These are phyloP conservation scores for Laodelphax striatellus DNA, from an alignment of 1,140 invertebrate genomes.

Conservation along the genomic window DNA sequence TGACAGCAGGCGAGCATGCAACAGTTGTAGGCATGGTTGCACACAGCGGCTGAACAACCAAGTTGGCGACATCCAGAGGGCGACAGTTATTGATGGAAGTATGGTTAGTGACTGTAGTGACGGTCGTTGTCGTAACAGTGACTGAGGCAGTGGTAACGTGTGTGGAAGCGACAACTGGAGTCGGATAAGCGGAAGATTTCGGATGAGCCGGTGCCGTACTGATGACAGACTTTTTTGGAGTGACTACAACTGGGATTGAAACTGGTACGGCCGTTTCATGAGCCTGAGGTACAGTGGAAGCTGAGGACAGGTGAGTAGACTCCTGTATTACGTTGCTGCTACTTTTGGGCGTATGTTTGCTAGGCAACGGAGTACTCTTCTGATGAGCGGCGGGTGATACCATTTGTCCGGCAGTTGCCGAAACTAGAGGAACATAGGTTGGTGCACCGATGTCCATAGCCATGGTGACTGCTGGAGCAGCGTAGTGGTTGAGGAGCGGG, in stretches of 20 bases:
- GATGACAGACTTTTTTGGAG: no score
- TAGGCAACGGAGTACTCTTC: not conserved
- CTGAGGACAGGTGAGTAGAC: no score
- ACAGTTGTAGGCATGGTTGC: no score
- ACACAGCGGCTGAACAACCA: no score
- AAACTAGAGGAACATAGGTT: not conserved
- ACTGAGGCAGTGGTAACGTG: not conserved
- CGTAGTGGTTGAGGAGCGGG: not conserved
- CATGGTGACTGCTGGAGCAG: not conserved
- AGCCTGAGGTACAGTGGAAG: no score
- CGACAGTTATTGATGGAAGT: not conserved
- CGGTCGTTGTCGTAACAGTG: not conserved
- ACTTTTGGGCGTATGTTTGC: no score
- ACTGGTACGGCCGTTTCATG: no score
- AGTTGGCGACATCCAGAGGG: no score
- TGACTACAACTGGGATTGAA: no score
- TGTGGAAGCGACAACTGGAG: not conserved
- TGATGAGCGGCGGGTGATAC: not conserved
- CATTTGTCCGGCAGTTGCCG: not conserved
- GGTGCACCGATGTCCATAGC: not conserved
- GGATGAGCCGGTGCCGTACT: not conserved
- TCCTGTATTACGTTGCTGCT: no score
- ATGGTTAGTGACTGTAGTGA: not conserved
- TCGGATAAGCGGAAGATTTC: not conserved
- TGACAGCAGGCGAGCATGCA: no score